These are phyloP conservation scores for Phoxinus phoxinus DNA, from an alignment of 2,113 vertebrate genomes.

Conservation along the genomic window DNA sequence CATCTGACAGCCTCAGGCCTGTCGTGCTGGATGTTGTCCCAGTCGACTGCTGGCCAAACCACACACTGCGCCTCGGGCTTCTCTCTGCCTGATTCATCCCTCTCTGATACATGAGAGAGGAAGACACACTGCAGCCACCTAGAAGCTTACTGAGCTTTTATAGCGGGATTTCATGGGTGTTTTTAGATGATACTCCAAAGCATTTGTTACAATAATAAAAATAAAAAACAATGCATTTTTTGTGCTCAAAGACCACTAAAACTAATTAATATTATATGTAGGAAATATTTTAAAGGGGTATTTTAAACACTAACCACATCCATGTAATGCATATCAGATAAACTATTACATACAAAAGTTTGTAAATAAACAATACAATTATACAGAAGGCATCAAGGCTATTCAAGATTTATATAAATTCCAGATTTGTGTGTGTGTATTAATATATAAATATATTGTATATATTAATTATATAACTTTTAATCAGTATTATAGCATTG, in stretches of 20 bases:
- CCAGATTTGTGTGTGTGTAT: no score
- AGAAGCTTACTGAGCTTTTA: conserved; percentile 17
- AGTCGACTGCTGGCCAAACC: conserved; percentile 43
- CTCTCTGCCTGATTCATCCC: not conserved
- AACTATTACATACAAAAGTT: no score
- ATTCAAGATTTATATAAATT: no score
- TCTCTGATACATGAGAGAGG: conserved; percentile 13
- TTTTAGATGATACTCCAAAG: no score
- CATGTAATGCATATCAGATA: no score
- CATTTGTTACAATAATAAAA: not conserved
- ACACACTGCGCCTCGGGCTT: conserved; percentile 32
- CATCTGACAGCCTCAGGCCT: conserved; percentile 36
- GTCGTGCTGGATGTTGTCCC: conserved; percentile 43
- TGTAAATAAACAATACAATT: no score
- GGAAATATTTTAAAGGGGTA: not conserved
- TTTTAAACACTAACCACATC: no score
- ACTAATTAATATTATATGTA: not conserved
- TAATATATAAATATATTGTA: no score
- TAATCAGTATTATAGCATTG: no score
- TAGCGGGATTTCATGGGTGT: not conserved
- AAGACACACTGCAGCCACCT: not conserved
- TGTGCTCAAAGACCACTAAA: not conserved
- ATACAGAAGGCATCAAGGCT: no score
- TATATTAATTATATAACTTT: no score
- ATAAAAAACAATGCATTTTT: not conserved